Evolutionary conservation across 2,113 vertebrate genomes (phyloP).

Genomic region (Rhipidura dahli): DNA sequence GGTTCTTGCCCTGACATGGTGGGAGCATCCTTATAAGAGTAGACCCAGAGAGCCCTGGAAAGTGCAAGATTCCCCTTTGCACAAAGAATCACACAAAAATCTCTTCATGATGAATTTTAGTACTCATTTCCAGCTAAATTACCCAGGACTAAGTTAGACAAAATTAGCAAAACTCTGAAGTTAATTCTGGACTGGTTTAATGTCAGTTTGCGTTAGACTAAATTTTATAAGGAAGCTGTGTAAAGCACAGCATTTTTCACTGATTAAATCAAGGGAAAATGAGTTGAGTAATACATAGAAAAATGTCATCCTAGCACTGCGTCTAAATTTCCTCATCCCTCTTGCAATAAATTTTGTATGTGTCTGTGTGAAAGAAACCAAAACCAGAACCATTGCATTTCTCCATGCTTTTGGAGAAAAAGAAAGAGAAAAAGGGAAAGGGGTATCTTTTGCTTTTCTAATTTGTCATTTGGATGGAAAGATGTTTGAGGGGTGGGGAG

Average conservation of each 20-base stretch:
- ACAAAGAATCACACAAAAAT: background rate
- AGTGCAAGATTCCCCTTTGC: background rate
- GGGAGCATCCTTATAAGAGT: background rate
- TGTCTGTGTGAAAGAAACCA: background rate
- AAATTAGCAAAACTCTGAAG: background rate
- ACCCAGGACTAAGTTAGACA: background rate
- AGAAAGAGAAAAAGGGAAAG: too few species aligned
- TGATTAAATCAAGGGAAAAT: background rate
- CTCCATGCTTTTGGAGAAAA: background rate
- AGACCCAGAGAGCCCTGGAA: background rate
- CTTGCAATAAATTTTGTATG: background rate
- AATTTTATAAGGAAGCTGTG: background rate
- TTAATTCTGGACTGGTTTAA: background rate
- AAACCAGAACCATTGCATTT: background rate
- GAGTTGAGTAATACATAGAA: background rate
- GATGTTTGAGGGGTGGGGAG: background rate
- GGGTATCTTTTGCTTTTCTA: background rate
- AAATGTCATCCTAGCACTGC: background rate
- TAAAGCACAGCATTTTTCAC: slow-evolving; percentile 1
- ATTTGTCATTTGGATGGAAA: background rate
- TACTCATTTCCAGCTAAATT: background rate
- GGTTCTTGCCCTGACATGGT: accelerated
- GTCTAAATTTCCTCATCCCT: background rate
- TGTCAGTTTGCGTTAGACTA: background rate
- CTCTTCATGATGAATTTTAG: background rate